phyloP scores from a whole-genome alignment of 2,888 invertebrate species.

The Laothoe populi region DNA sequence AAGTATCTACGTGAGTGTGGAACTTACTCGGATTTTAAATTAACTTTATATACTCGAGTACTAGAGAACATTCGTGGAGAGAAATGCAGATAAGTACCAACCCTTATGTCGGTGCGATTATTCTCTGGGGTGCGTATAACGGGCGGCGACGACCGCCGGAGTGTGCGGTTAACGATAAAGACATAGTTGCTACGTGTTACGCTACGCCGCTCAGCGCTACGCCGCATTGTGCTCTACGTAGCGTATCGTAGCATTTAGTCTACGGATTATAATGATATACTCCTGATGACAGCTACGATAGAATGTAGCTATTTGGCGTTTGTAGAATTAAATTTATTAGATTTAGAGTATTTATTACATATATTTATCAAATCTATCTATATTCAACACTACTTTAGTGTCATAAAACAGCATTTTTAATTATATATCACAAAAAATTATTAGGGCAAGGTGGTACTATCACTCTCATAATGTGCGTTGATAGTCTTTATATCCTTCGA shows the following conservation, averaged over 20 bases:
- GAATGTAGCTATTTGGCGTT: background rate
- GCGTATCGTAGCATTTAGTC: constrained; percentile 30
- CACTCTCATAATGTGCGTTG: no score
- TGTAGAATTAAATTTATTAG: no score
- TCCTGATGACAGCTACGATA: background rate
- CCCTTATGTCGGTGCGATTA: constrained; percentile 38
- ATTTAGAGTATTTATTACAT: no score
- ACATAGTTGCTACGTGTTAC: constrained; percentile 29
- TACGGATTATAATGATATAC: constrained; percentile 2
- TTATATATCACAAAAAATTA: no score
- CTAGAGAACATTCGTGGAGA: constrained; percentile 6
- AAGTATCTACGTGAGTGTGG: background rate
- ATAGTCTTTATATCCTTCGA: no score
- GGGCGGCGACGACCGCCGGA: constrained; percentile 24
- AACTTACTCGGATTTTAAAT: background rate
- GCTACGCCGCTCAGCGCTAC: constrained; percentile 31
- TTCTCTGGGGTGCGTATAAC: constrained; percentile 34
- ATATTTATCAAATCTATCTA: no score
- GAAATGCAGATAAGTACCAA: constrained; percentile 29
- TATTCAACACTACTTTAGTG: no score
- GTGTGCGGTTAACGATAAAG: constrained; percentile 25
- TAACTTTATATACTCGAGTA: background rate
- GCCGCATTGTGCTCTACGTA: constrained; percentile 34
- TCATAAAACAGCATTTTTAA: no score
- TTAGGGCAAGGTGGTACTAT: no score